Conservation (phyloP, 1,140 invertebrate genomes). For the Oncopodura yosiiana region DNA sequence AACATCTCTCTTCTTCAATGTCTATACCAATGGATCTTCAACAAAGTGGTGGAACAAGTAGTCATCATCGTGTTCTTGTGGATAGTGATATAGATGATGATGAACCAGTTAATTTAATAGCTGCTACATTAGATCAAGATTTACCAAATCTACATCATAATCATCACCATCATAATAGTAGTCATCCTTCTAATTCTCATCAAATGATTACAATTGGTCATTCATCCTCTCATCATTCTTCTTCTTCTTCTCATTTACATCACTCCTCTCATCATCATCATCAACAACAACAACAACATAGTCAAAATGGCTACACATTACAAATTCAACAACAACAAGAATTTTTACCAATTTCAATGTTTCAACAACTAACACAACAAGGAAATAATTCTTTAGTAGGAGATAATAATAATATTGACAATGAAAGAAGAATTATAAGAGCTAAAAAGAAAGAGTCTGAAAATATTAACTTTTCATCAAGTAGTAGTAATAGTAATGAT, state of each 20-base stretch:
- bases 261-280: constrained; percentile 1
- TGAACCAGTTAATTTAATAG: constrained; percentile 33
- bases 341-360: not conserved
- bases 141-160: constrained; percentile 6
- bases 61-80: not conserved
- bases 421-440: constrained; percentile 31
- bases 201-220: no score
- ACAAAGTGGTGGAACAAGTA: constrained; percentile 10
- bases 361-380: not conserved
- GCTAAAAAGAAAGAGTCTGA: constrained; percentile 27
- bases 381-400: constrained; percentile 6
- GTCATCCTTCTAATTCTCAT: no score
- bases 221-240: no score
- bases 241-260: not conserved
- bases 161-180: constrained; percentile 9
- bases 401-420: constrained; percentile 12
- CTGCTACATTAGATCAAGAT: constrained; percentile 18
- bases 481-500: not conserved
- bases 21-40: constrained; percentile 31
- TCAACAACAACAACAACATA: constrained; percentile 8
- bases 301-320: not conserved
- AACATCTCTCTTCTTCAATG: constrained; percentile 22
- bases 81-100: constrained; percentile 18
- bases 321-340: not conserved
- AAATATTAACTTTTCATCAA: not conserved